Percentiles rank a stretch among this genome's conserved stretches.
These are phyloP conservation scores for Antechinus stuartii DNA, from an alignment of 2,113 vertebrate species.

Conservation along the genomic window DNA sequence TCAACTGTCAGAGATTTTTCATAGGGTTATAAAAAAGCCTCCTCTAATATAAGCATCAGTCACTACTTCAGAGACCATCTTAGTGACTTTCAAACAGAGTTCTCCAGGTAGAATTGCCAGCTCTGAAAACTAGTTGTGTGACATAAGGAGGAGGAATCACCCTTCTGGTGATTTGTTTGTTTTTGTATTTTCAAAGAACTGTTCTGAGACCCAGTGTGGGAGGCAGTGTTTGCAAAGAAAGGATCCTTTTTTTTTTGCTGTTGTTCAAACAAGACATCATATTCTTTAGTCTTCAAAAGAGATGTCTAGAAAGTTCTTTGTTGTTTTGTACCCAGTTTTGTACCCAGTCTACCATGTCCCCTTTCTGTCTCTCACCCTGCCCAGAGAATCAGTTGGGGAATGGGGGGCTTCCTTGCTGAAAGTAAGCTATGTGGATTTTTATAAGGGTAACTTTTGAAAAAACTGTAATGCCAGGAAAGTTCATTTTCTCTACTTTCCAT, in stretches of 20 bases:
- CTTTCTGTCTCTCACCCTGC: not conserved
- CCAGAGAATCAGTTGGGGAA: not conserved
- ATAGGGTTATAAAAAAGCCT: not conserved
- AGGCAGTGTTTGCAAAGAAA: not conserved
- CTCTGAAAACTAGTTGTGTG: not conserved
- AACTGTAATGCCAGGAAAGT: not conserved
- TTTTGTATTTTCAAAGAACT: not conserved
- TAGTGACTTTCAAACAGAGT: not conserved
- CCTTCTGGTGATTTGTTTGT: not conserved
- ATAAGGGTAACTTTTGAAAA: not conserved
- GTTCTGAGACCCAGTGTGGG: not conserved
- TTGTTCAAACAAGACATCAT: not conserved
- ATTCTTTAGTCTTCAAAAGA: not conserved
- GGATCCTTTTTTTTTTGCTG: not conserved
- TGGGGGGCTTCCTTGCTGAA: not conserved
- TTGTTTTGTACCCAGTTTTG: not conserved
- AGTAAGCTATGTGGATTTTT: not conserved
- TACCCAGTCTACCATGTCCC: not conserved
- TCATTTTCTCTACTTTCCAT: not conserved
- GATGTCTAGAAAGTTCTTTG: not conserved
- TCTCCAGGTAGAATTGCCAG: not conserved
- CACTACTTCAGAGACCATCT: not conserved
- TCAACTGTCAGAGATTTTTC: conserved; percentile 1
- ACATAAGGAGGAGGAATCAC: not conserved
- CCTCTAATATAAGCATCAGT: not conserved